These are phyloP conservation scores for Gastrophysa polygoni DNA, from an alignment of 2,888 invertebrate genomes.

Conservation along the genomic window DNA sequence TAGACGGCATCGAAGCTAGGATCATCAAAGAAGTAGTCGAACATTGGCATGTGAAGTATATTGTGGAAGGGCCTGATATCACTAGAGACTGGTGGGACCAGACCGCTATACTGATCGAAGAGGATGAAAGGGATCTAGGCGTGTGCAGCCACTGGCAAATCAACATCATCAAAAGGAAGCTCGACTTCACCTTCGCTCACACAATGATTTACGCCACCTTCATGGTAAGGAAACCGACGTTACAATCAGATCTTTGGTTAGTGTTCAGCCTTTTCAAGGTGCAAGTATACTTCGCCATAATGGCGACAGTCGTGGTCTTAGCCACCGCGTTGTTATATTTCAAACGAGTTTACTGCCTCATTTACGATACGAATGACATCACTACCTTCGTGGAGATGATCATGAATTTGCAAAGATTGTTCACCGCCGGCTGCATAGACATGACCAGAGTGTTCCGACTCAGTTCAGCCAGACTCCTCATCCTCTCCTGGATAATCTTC, in stretches of 20 bases:
- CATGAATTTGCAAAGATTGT: conserved; percentile 15
- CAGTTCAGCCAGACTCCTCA: conserved; percentile 18
- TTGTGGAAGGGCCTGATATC: neutral
- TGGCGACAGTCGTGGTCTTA: conserved; percentile 5
- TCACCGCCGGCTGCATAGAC: conserved; percentile 11
- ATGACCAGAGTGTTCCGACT: neutral
- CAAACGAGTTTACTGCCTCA: neutral
- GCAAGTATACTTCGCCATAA: conserved; percentile 2
- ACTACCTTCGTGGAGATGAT: neutral
- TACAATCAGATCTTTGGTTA: conserved; percentile 40
- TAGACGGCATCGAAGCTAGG: conserved; percentile 36
- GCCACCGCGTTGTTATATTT: neutral
- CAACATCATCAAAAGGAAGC: neutral
- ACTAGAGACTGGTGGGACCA: conserved; percentile 28
- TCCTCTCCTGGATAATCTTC: conserved; percentile 28
- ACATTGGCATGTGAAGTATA: conserved; percentile 32
- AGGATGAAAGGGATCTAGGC: conserved; percentile 35
- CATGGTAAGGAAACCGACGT: conserved; percentile 44
- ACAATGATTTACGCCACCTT: conserved; percentile 43
- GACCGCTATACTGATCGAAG: conserved; percentile 28
- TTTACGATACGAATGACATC: neutral
- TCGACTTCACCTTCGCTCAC: conserved; percentile 38
- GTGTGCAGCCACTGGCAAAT: conserved; percentile 42
- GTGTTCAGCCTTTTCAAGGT: conserved; percentile 42
- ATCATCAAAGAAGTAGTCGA: conserved; percentile 39